Base-by-base conservation (phyloP, 2,797 vertebrate species). In the Schizopygopsis pylzovi region DNA sequence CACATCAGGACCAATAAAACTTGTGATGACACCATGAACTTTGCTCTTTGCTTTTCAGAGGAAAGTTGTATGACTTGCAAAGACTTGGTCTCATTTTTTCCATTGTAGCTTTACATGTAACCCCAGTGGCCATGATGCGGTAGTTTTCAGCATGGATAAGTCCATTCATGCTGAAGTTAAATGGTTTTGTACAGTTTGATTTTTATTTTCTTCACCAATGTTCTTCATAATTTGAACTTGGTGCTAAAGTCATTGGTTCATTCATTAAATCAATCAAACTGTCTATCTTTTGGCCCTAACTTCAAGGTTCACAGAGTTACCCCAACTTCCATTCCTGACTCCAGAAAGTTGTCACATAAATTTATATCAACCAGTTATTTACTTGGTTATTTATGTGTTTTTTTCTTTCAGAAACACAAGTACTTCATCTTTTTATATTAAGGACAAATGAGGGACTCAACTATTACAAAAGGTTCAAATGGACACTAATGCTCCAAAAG, bases 1-100 rank as follows among this genome's bases (percentile, higher is more conserved):
- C 28, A 16, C 67, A 28, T 22, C 13, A 68, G 59, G 43, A 65
- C 28, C 15, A 18, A 8, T 65, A 52, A 73, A 83, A 45, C 39
- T n/a, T 63, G 16, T 45, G 33, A 83, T 16, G 41, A 20, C 33
- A 4, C 43, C 5, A 16, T 84, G 61, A 68, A 77, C 72, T 84
- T 76, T 39, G 41, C 59, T 43, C 77, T 79, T 41, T 79, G 20
- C 6, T 16, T 82, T 61, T 41, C 70, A 61, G 16, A n/a, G 52
- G 16, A 61, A 61, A 59, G 52, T 61, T 61, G 52, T 59, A 37
- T 0, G 45, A 68, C 76, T 76, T 76, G 4, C 1, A 76, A 52
- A 47, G 37, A 43, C 56, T 65, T 65, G 28, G 16, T 63, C 45
- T 13, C 4, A 20, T 54, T 2, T 20, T 54, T 20, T 8, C 6